phyloP scores from a whole-genome alignment of 2,888 invertebrate genomes.

The Corbicula japonica region DNA sequence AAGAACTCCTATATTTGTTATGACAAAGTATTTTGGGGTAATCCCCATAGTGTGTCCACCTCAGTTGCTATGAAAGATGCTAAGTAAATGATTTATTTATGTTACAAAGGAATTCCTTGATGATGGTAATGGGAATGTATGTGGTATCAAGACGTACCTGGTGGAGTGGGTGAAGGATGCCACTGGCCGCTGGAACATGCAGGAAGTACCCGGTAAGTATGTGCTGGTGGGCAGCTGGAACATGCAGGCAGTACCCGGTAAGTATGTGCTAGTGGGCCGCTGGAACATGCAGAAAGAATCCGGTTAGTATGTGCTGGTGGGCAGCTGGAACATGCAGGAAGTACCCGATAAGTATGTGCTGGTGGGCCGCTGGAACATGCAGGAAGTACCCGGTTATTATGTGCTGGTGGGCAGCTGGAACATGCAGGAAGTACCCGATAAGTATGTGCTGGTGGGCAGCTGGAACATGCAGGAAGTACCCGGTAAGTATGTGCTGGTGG shows the following conservation, averaged over 20 bases:
- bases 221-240: constrained; percentile 97
- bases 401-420: too few relatives aligned
- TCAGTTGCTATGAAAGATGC: not conserved
- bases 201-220: constrained; percentile 90
- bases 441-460: too few relatives aligned
- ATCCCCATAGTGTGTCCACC: too few relatives aligned
- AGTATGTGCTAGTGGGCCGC: constrained; percentile 90
- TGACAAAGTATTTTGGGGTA: too few relatives aligned
- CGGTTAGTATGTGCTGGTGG: constrained; percentile 89
- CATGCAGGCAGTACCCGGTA: constrained; percentile 94
- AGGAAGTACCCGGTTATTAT: too few relatives aligned
- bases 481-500: too few relatives aligned
- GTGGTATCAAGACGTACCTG: constrained; percentile 95
- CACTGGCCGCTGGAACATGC: constrained; percentile 96
- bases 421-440: too few relatives aligned
- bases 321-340: constrained; percentile 98
- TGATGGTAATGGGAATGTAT: constrained; percentile 95
- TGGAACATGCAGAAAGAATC: constrained; percentile 97
- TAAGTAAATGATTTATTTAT: not conserved
- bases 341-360: constrained; percentile 89
- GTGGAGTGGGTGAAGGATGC: constrained; percentile 98
- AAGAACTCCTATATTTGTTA: too few relatives aligned
- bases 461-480: too few relatives aligned
- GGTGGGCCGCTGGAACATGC: too few relatives aligned
- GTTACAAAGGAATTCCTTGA: constrained; percentile 92